Percentiles rank a stretch among this genome's conserved stretches.
Conservation (phyloP, 1,140 invertebrate genomes). For the Teleopsis dalmanni region DNA sequence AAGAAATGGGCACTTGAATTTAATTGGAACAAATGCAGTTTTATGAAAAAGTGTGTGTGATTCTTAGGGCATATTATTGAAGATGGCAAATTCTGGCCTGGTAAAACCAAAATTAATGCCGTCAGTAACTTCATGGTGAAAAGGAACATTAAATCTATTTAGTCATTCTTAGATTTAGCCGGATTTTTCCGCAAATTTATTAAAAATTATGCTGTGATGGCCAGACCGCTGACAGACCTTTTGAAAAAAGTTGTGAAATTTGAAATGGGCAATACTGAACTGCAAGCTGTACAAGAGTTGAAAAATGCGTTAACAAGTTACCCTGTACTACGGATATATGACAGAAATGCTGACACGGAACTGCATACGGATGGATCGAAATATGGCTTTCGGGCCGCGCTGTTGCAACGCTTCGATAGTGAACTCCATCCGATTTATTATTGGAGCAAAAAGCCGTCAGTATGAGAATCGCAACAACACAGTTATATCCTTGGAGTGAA, state of each 20-base stretch:
- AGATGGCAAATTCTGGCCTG: too few relatives aligned
- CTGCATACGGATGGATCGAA: conserved; percentile 21
- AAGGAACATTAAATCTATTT: conserved; percentile 20
- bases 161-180: conserved; percentile 27
- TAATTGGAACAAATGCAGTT: too few relatives aligned
- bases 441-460: conserved; percentile 10
- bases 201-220: conserved; percentile 19
- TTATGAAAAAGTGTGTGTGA: too few relatives aligned
- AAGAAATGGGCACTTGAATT: too few relatives aligned
- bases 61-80: too few relatives aligned
- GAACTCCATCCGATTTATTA: conserved; percentile 4
- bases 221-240: conserved; percentile 17
- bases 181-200: conserved; percentile 37
- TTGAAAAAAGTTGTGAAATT: conserved; percentile 12
- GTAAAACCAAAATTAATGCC: too few relatives aligned
- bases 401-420: conserved; percentile 14
- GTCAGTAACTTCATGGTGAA: too few relatives aligned
- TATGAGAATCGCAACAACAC: conserved; percentile 37
- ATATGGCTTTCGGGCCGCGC: conserved; percentile 17
- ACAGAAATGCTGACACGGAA: conserved; percentile 7
- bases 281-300: conserved; percentile 8
- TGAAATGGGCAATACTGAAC: background rate
- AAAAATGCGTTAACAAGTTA: conserved; percentile 10
- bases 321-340: conserved; percentile 16
- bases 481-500: conserved; percentile 27